phyloP scores from a whole-genome alignment of 2,888 invertebrate genomes.

The Nymphalis c-album region DNA sequence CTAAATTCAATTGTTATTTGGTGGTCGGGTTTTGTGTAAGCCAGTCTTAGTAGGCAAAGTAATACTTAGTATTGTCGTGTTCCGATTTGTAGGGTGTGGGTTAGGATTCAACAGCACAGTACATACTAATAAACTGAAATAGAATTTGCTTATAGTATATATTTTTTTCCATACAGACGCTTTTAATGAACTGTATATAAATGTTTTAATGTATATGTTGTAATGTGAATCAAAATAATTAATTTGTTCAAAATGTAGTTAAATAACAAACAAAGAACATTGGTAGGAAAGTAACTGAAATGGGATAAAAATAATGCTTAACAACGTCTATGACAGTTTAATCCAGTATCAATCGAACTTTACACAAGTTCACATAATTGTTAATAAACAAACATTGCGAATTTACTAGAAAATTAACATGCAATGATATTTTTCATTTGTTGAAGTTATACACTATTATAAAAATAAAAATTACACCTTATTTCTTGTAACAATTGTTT shows the following conservation, averaged over 20 bases:
- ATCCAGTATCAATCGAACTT: slow-evolving; percentile 75
- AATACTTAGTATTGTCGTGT: too few relatives aligned
- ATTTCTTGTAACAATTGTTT: slow-evolving; percentile 31
- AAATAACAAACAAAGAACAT: not conserved
- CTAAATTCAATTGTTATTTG: too few relatives aligned
- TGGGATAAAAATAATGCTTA: slow-evolving; percentile 37
- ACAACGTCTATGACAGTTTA: slow-evolving; percentile 58
- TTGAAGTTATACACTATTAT: slow-evolving; percentile 29
- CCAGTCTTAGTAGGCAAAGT: too few relatives aligned
- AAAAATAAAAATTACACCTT: slow-evolving; percentile 35
- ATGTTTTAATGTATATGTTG: too few relatives aligned
- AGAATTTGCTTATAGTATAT: too few relatives aligned
- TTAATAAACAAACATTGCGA: slow-evolving; percentile 58
- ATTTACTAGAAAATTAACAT: slow-evolving; percentile 32
- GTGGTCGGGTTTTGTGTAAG: too few relatives aligned
- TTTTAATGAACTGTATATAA: too few relatives aligned
- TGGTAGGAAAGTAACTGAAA: not conserved
- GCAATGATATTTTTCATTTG: slow-evolving; percentile 25
- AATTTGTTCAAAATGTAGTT: not conserved
- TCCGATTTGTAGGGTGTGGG: too few relatives aligned
- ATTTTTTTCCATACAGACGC: too few relatives aligned
- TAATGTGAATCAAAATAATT: not conserved
- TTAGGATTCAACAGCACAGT: too few relatives aligned
- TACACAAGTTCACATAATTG: slow-evolving; percentile 66
- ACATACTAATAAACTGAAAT: too few relatives aligned